phyloP scores from a whole-genome alignment of 2,113 vertebrate species.

The pig (Sus scrofa) region T2T-Sscrofa CM000826.6:29682501-29683000 shows the following conservation, averaged over 20 bases:
- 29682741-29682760: too few relatives aligned
- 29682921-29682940: conserved; percentile 43
- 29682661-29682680: too few relatives aligned
- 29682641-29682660: too few relatives aligned
- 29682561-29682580: neutral
- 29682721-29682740: too few relatives aligned
- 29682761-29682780: too few relatives aligned
- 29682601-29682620: neutral
- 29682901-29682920: neutral
- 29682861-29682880: neutral
- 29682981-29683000: neutral
- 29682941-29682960: neutral
- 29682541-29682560: neutral
- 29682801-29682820: too few relatives aligned
- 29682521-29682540: neutral
- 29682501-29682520: neutral
- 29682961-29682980: neutral
- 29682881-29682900: neutral
- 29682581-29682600: conserved; percentile 11
- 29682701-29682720: too few relatives aligned
- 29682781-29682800: too few relatives aligned
- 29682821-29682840: neutral
- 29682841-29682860: neutral
- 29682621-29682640: too few relatives aligned
- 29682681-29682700: too few relatives aligned